Conservation (phyloP, 1,140 invertebrate genomes). For the Vanessa tameamea region DNA sequence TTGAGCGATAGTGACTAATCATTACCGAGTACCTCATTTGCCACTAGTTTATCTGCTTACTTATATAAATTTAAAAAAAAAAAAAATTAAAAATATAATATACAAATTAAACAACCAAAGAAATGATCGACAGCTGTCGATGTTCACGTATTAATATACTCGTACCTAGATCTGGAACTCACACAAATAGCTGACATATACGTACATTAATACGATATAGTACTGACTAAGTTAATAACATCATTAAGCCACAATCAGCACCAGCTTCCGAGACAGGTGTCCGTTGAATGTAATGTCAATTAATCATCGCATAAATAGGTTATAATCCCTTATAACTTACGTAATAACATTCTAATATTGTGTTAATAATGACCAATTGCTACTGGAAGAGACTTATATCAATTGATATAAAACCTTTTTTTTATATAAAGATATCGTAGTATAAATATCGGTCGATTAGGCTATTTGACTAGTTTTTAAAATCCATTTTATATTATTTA, state of each 20-base stretch:
- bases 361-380: background rate
- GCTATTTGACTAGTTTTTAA: too few species aligned
- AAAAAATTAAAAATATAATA: too few species aligned
- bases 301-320: constrained; percentile 25
- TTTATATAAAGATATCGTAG: too few species aligned
- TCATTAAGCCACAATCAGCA: constrained; percentile 20
- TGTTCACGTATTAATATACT: too few species aligned
- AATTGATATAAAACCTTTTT: background rate
- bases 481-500: too few species aligned
- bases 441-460: too few species aligned
- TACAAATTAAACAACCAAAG: too few species aligned
- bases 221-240: constrained; percentile 20
- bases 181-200: background rate
- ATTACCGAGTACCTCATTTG: too few species aligned
- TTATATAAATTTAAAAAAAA: too few species aligned
- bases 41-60: too few species aligned
- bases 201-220: constrained; percentile 13
- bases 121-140: too few species aligned
- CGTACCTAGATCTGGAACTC: background rate
- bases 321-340: constrained; percentile 22
- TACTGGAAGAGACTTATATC: background rate
- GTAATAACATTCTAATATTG: constrained; percentile 8
- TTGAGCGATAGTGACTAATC: too few species aligned
- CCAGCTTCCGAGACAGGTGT: constrained; percentile 23
- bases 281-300: constrained; percentile 28